These are phyloP conservation scores for Sceloporus tristichus DNA, from an alignment of 2,113 vertebrate species.

Conservation along the genomic window DNA sequence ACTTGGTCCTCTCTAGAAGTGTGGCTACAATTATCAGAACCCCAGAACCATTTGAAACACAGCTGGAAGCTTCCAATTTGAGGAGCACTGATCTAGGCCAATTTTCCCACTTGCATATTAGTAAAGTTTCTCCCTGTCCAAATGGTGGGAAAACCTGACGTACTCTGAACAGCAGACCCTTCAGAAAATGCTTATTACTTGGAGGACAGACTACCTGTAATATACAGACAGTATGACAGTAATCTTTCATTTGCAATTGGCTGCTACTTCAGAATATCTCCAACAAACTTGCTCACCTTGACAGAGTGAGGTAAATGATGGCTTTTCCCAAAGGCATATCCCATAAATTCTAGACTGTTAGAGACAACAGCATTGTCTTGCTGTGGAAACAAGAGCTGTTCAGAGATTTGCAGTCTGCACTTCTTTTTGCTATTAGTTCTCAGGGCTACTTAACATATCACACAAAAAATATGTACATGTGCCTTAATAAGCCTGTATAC, in stretches of 20 bases:
- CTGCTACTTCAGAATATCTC: background rate
- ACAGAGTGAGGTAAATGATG: background rate
- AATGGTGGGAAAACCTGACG: background rate
- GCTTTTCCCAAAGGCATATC: conserved; percentile 32
- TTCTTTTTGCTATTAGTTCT: conserved; percentile 44
- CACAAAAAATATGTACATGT: conserved; percentile 46
- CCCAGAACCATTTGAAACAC: too few relatives aligned
- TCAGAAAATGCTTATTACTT: conserved; percentile 12
- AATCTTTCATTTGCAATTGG: conserved; percentile 2
- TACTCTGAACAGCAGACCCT: background rate
- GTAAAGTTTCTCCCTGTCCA: too few relatives aligned
- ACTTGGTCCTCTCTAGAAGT: too few relatives aligned
- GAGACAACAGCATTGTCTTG: conserved; percentile 47
- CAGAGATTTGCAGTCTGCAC: conserved; percentile 32
- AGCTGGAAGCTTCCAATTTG: too few relatives aligned
- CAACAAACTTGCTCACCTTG: background rate
- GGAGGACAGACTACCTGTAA: conserved; percentile 16
- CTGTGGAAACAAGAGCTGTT: conserved; percentile 26
- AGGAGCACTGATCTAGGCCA: too few relatives aligned
- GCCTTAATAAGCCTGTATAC: background rate
- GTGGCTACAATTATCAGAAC: too few relatives aligned
- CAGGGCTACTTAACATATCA: conserved; percentile 31
- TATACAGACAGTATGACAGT: background rate
- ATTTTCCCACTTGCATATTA: too few relatives aligned
- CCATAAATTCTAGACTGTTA: conserved; percentile 26